These are phyloP conservation scores for Notamacropus eugenii DNA, from an alignment of 2,797 vertebrate genomes.

Conservation along the genomic window DNA sequence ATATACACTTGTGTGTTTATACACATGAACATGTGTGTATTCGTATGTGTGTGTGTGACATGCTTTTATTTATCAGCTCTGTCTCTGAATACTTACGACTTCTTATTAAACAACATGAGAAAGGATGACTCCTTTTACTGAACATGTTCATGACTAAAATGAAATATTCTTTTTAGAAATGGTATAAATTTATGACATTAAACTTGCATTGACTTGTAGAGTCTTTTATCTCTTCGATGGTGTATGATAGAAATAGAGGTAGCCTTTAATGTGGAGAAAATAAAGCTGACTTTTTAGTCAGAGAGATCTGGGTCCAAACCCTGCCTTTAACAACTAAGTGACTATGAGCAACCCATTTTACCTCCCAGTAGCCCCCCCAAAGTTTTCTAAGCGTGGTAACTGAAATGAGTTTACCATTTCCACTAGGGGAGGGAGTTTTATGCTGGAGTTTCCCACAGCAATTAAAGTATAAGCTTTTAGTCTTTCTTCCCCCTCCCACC, in stretches of 20 bases:
- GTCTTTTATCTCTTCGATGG: not conserved
- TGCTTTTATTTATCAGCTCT: not conserved
- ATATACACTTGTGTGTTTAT: no score
- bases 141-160: not conserved
- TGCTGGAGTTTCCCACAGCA: not conserved
- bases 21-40: no score
- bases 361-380: not conserved
- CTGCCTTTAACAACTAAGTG: not conserved
- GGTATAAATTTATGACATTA: not conserved
- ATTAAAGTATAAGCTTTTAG: not conserved
- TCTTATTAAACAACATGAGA: not conserved
- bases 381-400: not conserved
- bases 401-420: not conserved
- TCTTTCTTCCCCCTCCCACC: accelerated
- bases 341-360: not conserved
- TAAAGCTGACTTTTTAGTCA: not conserved
- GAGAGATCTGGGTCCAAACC: not conserved
- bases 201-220: constrained; percentile 4
- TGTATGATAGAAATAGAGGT: not conserved
- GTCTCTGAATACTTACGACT: not conserved
- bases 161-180: not conserved
- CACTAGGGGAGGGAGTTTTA: not conserved
- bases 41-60: no score
- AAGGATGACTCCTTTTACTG: accelerated
- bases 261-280: not conserved